Base-by-base conservation (phyloP, 2,113 vertebrate species). In the Apodemus sylvaticus region DNA sequence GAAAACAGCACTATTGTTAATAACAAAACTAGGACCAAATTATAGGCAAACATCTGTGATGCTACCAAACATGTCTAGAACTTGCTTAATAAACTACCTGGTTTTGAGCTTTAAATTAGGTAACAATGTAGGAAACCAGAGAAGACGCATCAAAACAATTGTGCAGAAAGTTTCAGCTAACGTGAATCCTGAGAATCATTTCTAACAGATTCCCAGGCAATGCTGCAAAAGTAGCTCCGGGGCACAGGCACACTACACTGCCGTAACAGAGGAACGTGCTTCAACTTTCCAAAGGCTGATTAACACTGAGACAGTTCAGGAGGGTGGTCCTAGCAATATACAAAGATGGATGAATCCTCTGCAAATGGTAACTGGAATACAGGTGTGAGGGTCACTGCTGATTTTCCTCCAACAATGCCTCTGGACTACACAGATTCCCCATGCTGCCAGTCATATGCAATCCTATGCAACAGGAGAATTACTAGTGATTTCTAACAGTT, bases 61-160 rank as follows among this genome's bases (percentile, higher is more conserved):
- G 12, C 10, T 90, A 58, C 9, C 14, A 22, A 51, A 9, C 4
- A 22, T 6, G 9, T 20, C 68, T 64, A 74, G 53, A 87, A 74
- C n/a, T 53, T 66, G 42, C 58, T 86, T 81, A n/a, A 31, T 42
- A 5, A 78, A 31, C 48, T 79, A 64, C 5, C 29, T 58, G 7
- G 11, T 71, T 70, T 77, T 2, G 24, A 55, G 29, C 5, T 89
- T 76, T 60, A n/a, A 29, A 31, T 76, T 62, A 82, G 42, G 9
- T 48, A 83, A 48, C 13, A 68, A 53, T 45, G 24, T 55, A 24
- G 42, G 11, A 77, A 81, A 82, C 76, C 81, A 64, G 17, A 89
- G 78, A 77, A 79, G 36, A 90, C 89, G 94, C 5, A n/a, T 14
- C 73, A 73, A 81, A 82, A 89, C 36, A 31, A 48, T 91, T 73